phyloP scores from a whole-genome alignment of 2,797 vertebrate genomes.

The Crocidura indochinensis region DNA sequence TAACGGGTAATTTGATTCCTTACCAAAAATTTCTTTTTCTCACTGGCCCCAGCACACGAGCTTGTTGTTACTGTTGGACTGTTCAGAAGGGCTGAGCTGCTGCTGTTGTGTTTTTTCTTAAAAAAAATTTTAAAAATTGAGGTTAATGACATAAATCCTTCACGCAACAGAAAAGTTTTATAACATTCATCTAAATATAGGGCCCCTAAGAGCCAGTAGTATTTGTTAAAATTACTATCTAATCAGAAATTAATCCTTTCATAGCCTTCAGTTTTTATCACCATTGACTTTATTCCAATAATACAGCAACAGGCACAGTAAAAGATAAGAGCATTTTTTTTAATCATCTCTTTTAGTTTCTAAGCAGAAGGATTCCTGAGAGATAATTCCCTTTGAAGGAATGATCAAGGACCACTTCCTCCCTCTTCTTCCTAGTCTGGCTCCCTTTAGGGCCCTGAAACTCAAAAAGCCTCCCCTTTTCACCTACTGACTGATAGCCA shows the following conservation, averaged over 20 bases:
- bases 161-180: conserved; percentile 66
- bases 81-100: conserved; percentile 87
- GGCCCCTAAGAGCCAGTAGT: conserved; percentile 32
- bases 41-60: conserved; percentile 88
- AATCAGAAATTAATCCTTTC: conserved; percentile 73
- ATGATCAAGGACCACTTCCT: not conserved
- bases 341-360: conserved; percentile 25
- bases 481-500: conserved; percentile 61
- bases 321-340: conserved; percentile 58
- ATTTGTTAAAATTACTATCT: conserved; percentile 65
- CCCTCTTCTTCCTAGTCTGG: not conserved
- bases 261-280: conserved; percentile 47
- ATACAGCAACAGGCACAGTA: conserved; percentile 82
- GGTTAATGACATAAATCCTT: conserved; percentile 77
- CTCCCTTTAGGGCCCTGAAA: conserved; percentile 34
- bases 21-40: conserved; percentile 90
- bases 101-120: conserved; percentile 89
- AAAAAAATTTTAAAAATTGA: conserved; percentile 81
- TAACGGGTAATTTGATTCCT: conserved; percentile 77
- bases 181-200: conserved; percentile 67
- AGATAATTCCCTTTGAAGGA: conserved; percentile 17
- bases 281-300: conserved; percentile 91
- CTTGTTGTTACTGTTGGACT: conserved; percentile 88
- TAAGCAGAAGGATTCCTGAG: conserved; percentile 57
- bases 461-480: conserved; percentile 43